Evolutionary conservation across 2,797 vertebrate species (phyloP), one percentile per base, ranked within the genome.

Genomic region (Brachyrhaphis roseni): DNA sequence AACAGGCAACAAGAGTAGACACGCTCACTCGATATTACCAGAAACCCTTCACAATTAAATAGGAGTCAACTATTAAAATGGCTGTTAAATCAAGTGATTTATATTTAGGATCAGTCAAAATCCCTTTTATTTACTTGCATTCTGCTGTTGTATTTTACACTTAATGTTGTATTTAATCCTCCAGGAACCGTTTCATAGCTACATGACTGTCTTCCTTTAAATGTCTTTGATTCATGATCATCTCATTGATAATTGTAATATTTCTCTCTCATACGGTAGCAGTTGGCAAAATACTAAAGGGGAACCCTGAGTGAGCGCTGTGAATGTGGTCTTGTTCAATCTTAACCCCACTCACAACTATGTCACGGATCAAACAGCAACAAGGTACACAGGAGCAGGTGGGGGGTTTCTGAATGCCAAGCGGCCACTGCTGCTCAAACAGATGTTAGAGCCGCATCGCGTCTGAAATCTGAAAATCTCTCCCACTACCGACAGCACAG

Each of bases 1-100:
- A 94, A 92, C 92, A 92, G 91, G 90, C 93, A 95, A 90, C 91
- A 85, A 88, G 93, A 92, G 88, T 90, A 86, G 89, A 89, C 92
- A 90, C 88, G 90, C 87, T 88, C 85, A 73, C 89, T 93, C 91
- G 89, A 91, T 92, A 91, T 94, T 93, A 91, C 85, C 89, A 92
- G 87, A 84, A 93, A 92, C 88, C 82, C 91, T 87, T 82, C 82
- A 89, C 93, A 93, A 95, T 94, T 95, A 95, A 82, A 87, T 83
- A 90, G 89, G 88, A 92, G 93, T 81, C 90, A 85, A 84, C 90
- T 78, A 91, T 93, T 92, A 91, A 93, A 92, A 91, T 75, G 82
- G 75, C 87, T 79, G 85, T 77, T 84, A 87, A 90, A 91, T 91
- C 86, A 90, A 79, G 36, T 45, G 72, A 92, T 80, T 90, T 26